These are phyloP conservation scores for Drosophila neotestacea DNA, from an alignment of 2,888 invertebrate species.

Conservation along the genomic window DNA sequence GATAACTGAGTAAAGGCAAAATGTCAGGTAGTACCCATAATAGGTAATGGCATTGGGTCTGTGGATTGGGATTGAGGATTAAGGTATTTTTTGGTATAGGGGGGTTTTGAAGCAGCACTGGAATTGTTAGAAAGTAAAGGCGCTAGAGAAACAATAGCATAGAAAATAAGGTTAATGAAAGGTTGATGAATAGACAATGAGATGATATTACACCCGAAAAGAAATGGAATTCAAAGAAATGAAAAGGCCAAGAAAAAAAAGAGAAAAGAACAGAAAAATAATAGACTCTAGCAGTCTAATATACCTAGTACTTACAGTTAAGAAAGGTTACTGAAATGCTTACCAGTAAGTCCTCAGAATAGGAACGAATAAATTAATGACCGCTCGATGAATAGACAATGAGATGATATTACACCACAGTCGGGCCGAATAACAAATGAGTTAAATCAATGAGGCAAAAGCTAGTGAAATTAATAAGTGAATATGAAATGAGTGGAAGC, in stretches of 20 bases:
- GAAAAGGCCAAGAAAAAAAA: not conserved
- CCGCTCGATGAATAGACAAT: slow-evolving; percentile 24
- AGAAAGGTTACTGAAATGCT: slow-evolving; percentile 5
- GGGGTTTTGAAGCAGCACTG: not conserved
- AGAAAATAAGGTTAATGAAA: slow-evolving; percentile 51
- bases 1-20: slow-evolving; percentile 57
- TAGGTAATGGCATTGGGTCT: slow-evolving; percentile 44
- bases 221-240: slow-evolving; percentile 12
- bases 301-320: slow-evolving; percentile 7
- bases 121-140: slow-evolving; percentile 5
- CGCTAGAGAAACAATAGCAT: slow-evolving; percentile 36
- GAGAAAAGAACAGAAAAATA: not conserved
- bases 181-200: slow-evolving; percentile 56
- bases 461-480: slow-evolving; percentile 5
- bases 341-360: not conserved
- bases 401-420: slow-evolving; percentile 19
- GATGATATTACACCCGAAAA: slow-evolving; percentile 27
- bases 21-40: slow-evolving; percentile 48
- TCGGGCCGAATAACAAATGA: slow-evolving; percentile 7
- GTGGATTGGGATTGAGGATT: slow-evolving; percentile 14
- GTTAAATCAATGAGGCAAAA: slow-evolving; percentile 13
- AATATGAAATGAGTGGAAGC: slow-evolving; percentile 12
- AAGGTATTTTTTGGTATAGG: not conserved
- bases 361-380: slow-evolving; percentile 22
- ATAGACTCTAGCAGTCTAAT: slow-evolving; percentile 6